These are phyloP conservation scores for Pteruthius melanotis DNA, from an alignment of 2,113 vertebrate genomes.

Conservation along the genomic window DNA sequence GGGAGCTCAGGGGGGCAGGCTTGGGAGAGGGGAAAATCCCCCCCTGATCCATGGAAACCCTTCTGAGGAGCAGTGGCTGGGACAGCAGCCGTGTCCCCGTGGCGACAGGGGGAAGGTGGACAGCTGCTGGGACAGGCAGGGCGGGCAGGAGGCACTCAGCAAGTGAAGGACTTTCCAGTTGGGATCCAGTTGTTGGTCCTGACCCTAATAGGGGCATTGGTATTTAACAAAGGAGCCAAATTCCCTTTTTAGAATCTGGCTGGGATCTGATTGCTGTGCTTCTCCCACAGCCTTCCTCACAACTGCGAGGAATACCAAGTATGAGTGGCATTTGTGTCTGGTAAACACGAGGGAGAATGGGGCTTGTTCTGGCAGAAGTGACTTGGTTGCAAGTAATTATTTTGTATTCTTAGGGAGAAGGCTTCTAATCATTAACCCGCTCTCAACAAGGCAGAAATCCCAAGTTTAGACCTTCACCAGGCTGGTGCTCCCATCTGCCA, in stretches of 20 bases:
- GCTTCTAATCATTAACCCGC: background rate
- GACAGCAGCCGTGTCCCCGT: background rate
- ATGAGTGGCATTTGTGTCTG: slow-evolving; percentile 61
- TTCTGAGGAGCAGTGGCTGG: background rate
- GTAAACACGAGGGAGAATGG: slow-evolving; percentile 47
- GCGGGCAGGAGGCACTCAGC: background rate
- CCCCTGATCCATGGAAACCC: background rate
- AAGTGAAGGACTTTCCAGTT: background rate
- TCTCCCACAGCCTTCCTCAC: slow-evolving; percentile 53
- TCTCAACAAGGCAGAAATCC: background rate
- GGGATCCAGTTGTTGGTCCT: slow-evolving; percentile 43
- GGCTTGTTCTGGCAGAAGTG: slow-evolving; percentile 30
- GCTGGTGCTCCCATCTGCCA: background rate
- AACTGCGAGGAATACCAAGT: slow-evolving; percentile 52
- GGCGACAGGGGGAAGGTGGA: background rate
- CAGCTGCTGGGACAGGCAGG: background rate
- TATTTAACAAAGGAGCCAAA: slow-evolving; percentile 49
- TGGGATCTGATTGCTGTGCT: slow-evolving; percentile 40
- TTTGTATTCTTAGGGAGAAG: background rate
- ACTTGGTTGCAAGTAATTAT: background rate
- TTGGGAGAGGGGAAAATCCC: background rate
- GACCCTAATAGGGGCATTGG: slow-evolving; percentile 55
- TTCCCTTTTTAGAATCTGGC: slow-evolving; percentile 49
- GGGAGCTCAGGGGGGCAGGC: background rate
- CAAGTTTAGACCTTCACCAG: background rate